Base-by-base conservation (phyloP, 2,888 invertebrate genomes). In the Tholera decimalis region DNA sequence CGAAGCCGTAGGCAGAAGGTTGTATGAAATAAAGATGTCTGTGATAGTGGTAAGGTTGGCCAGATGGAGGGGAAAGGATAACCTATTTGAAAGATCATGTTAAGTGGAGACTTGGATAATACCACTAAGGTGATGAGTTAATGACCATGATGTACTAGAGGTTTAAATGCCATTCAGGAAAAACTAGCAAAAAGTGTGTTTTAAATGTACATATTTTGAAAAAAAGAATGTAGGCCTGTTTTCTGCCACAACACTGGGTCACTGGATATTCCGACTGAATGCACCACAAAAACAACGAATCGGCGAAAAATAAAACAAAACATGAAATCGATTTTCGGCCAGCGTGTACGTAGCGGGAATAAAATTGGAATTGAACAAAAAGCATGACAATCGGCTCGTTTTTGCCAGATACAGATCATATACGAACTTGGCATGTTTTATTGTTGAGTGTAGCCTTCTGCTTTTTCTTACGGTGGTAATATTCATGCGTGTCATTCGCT, bases 291-390 rank as follows among this genome's bases (percentile, higher is more conserved):
- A 62, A 54, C 46, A 18, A 37, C 9, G 63, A 62, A 13, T 55
- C 47, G 41, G 8, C 13, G 5, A 20, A 56, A 67, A 73, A 62
- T n/a, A 39, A 60, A 60, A 61, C 56, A 65, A 64, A 79, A 67
- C 43, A 20, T 20, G 9, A 30, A 68, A 69, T 68, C 66, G 71
- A 79, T 71, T 66, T 50, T 47, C 60, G 22, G 33, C 22, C 26
- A 30, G 44, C 51, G 41, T 39, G 62, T 41, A 41, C 59, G 37
- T 20, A 62, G 50, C 73, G 44, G 44, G 39, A 68, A 65, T 53
- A 63, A 77, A 79, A 77, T 67, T 70, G 77, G 60, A 59, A 64
- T 33, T 35, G 61, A 61, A 62, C 54, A 63, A 73, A 73, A 79
- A 37, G 8, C n/a, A 9, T 30, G 49, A 35, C 63, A 66, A 61